Conservation (phyloP, 2,888 invertebrate genomes). For the Nemotelus nigrinus region DNA sequence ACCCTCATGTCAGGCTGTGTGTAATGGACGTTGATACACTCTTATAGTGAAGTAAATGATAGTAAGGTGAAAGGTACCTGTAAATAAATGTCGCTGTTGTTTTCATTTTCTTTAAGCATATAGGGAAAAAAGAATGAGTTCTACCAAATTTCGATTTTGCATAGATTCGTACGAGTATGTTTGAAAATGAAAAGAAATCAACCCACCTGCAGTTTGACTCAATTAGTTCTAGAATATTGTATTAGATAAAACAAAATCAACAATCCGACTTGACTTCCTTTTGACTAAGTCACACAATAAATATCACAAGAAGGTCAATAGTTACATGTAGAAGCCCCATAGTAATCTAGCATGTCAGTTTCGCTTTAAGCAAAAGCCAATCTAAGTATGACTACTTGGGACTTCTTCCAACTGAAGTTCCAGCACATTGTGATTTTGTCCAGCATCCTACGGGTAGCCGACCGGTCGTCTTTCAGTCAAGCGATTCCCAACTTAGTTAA, state of each 20-base stretch:
- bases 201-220: neutral
- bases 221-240: neutral
- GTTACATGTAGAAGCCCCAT: neutral
- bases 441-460: neutral
- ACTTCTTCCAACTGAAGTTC: neutral
- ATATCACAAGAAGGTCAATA: neutral
- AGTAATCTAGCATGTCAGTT: neutral
- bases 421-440: neutral
- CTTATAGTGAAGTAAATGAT: neutral
- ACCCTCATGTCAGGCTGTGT: slow-evolving; percentile 36
- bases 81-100: neutral
- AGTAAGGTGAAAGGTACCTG: neutral
- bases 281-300: neutral
- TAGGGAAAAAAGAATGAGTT: neutral
- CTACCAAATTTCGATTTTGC: neutral
- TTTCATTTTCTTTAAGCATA: neutral
- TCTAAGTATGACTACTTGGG: neutral
- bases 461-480: neutral
- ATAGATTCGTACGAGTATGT: no score
- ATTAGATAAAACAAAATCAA: neutral
- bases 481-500: slow-evolving; percentile 17
- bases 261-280: neutral
- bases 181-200: neutral
- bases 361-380: neutral
- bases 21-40: neutral